Evolutionary conservation across 2,797 vertebrate genomes (phyloP), one percentile per base, ranked within the genome.

Genomic region (Eremophila alpestris): DNA sequence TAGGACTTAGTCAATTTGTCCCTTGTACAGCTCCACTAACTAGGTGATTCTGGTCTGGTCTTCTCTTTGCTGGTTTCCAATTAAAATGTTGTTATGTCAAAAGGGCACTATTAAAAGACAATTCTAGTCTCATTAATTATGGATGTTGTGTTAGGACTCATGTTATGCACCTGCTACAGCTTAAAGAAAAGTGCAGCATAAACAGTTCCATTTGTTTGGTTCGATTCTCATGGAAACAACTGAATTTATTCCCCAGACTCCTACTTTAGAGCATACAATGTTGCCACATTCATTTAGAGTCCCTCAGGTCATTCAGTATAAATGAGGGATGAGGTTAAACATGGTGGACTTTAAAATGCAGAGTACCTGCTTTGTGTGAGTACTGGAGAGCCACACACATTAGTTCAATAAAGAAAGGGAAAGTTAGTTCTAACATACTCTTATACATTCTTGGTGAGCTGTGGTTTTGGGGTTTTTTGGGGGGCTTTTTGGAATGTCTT

Each of bases 11-110:
- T 14, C 41, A 70, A 62, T 76, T 81, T 63, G 30, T 93, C 30
- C 32, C 10, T 64, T 70, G 27, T 43, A 52, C 45, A 64, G 29
- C 9, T 89, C 59, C 48, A 58, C 45, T 83, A 52, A 75, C 24
- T 69, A 78, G 10, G 23, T 69, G 23, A 55, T 84, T 75, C 38
- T 63, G 24, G 20, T 59, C 36, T 56, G 29, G 29, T 59, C 32
- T 56, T 84, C 36, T 59, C 11, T 67, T 76, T 80, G 71, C 21
- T 69, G 56, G 19, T 64, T 90, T 90, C 73, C 52, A 89, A 79
- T 93, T 95, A 94, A 84, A 85, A 85, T 52, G 10, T 70, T 78
- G 75, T 54, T n/a, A 14, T 82, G 46, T 92, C 36, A 65, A 76
- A 93, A 93, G 43, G 48, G 7, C 21, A 9, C 8, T 55, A 38